These are phyloP conservation scores for Nannospalax galili DNA, from an alignment of 2,113 vertebrate genomes.

Conservation along the genomic window DNA sequence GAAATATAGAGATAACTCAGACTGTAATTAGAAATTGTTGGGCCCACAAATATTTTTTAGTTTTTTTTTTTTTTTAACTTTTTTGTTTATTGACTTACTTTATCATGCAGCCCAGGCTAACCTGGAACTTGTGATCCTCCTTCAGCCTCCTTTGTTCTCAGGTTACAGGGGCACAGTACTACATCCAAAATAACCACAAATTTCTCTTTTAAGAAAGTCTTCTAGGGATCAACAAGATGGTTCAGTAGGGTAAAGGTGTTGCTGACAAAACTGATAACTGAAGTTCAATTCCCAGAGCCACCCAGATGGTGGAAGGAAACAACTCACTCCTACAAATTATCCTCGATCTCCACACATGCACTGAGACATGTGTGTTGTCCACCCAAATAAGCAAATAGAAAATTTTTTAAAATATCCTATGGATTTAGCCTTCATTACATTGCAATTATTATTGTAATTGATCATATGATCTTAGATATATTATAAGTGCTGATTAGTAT, in stretches of 20 bases:
- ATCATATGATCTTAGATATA: neutral
- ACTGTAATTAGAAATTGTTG: neutral
- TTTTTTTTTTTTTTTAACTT: neutral
- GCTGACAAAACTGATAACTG: neutral
- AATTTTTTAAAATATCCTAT: neutral
- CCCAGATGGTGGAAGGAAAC: neutral
- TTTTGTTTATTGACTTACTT: neutral
- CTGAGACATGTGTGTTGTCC: neutral
- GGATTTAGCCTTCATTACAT: neutral
- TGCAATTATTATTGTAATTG: neutral
- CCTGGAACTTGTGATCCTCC: neutral
- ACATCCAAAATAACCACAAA: neutral
- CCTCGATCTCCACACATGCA: neutral
- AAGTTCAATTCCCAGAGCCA: neutral
- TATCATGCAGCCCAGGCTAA: neutral
- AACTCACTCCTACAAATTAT: neutral
- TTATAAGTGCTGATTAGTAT: neutral
- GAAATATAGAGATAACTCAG: constrained; percentile 32
- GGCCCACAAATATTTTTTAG: neutral
- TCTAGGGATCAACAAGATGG: neutral
- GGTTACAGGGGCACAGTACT: too few relatives aligned
- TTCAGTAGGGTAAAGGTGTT: neutral
- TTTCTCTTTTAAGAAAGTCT: neutral
- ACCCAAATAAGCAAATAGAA: neutral
- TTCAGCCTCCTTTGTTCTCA: neutral